phyloP scores from a whole-genome alignment of 1,140 invertebrate genomes.

The Drosophila arawakana region DNA sequence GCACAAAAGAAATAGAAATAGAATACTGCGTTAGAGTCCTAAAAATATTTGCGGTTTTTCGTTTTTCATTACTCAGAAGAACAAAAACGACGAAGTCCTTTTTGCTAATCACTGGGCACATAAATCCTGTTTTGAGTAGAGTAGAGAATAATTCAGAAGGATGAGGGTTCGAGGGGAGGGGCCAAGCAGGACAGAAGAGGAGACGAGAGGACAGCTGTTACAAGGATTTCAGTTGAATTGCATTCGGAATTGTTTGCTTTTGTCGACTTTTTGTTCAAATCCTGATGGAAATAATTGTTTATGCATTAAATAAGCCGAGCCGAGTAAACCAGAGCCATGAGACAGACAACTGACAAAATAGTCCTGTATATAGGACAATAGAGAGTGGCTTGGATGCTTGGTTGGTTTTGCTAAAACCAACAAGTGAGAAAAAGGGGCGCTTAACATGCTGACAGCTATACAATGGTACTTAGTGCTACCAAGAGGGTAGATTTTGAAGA shows the following conservation, averaged over 20 bases:
- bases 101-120: slow-evolving; percentile 36
- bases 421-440: slow-evolving; percentile 68
- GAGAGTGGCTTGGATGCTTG: slow-evolving; percentile 14
- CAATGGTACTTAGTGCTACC: slow-evolving; percentile 71
- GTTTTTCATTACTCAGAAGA: slow-evolving; percentile 43
- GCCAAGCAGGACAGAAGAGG: background rate
- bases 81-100: background rate
- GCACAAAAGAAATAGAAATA: slow-evolving; percentile 49
- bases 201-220: slow-evolving; percentile 41
- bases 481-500: slow-evolving; percentile 33
- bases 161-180: too few relatives aligned
- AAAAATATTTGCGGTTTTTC: slow-evolving; percentile 75
- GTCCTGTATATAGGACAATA: slow-evolving; percentile 56
- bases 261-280: slow-evolving; percentile 81
- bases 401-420: slow-evolving; percentile 53
- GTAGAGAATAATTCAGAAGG: too few relatives aligned
- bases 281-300: slow-evolving; percentile 83
- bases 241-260: slow-evolving; percentile 67
- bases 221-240: slow-evolving; percentile 41
- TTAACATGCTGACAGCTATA: slow-evolving; percentile 71
- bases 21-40: slow-evolving; percentile 29
- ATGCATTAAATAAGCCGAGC: slow-evolving; percentile 77
- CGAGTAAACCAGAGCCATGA: slow-evolving; percentile 45
- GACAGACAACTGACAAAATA: slow-evolving; percentile 80
- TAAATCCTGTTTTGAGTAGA: slow-evolving; percentile 47